Evolutionary conservation across 2,797 vertebrate genomes (phyloP).

Genomic region (Anguilla megastoma): DNA sequence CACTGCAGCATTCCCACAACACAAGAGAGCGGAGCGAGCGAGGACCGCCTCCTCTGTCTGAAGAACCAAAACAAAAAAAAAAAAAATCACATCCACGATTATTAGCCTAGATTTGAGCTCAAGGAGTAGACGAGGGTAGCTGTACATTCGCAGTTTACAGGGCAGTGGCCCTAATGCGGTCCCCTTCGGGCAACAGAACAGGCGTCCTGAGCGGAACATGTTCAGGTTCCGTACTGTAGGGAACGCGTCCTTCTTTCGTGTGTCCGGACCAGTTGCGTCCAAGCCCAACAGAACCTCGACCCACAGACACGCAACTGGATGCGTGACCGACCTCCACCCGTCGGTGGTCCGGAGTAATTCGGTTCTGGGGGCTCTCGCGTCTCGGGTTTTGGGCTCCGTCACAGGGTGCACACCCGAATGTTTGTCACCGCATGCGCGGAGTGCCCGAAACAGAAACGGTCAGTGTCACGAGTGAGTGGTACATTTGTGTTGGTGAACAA

Average conservation of each 20-base stretch:
- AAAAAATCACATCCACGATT: background rate
- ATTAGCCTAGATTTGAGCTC: background rate
- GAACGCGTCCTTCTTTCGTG: background rate
- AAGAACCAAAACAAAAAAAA: background rate
- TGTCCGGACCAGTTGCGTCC: background rate
- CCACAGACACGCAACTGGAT: background rate
- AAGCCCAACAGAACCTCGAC: background rate
- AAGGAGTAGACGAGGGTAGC: background rate
- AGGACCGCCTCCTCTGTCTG: background rate
- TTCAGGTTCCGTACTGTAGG: background rate
- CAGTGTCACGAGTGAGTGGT: too few species aligned
- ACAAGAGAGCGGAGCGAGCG: background rate
- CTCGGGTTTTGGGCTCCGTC: background rate
- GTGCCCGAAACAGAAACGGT: background rate
- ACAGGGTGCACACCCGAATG: background rate
- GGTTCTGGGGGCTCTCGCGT: background rate
- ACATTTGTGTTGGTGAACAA: background rate
- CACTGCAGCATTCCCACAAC: constrained; percentile 79
- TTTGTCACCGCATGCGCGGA: background rate
- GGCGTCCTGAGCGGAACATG: background rate
- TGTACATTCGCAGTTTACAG: background rate
- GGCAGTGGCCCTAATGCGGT: background rate
- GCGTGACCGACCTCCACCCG: background rate
- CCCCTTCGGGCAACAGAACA: background rate
- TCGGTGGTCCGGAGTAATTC: background rate